Percentiles rank a stretch among this genome's conserved stretches.
Evolutionary conservation across 2,113 vertebrate genomes (phyloP).

Genomic region (Isichthys henryi): DNA sequence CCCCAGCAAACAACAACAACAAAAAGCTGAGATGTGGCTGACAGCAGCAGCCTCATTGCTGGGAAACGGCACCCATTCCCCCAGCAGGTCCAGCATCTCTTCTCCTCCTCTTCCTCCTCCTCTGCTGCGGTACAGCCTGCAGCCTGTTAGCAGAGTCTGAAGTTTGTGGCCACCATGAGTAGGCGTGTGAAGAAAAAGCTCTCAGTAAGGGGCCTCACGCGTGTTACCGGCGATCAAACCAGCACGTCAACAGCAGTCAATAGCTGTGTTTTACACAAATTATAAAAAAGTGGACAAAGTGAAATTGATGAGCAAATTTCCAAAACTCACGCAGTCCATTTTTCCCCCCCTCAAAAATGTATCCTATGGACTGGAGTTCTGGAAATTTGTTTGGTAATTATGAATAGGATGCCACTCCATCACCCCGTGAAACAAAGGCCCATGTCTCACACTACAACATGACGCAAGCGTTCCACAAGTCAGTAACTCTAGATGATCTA

Average conservation of each 20-base stretch:
- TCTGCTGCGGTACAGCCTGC: background rate
- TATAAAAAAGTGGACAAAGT: background rate
- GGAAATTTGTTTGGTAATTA: background rate
- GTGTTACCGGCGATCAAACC: background rate
- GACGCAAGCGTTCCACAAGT: background rate
- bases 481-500: background rate
- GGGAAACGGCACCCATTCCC: background rate
- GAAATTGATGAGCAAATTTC: background rate
- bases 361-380: background rate
- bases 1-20: constrained; percentile 11
- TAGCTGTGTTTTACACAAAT: background rate
- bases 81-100: background rate
- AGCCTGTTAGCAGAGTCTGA: background rate
- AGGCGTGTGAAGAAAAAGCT: background rate
- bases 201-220: background rate
- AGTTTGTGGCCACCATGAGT: background rate
- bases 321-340: background rate
- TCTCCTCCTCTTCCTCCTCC: constrained; percentile 4
- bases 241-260: background rate
- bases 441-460: background rate
- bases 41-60: constrained; percentile 8
- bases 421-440: background rate
- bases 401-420: background rate
- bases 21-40: constrained; percentile 15
- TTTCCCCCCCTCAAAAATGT: background rate